Base-by-base conservation (phyloP, 2,797 vertebrate genomes). In the Odontamblyopus lacepedii region DNA sequence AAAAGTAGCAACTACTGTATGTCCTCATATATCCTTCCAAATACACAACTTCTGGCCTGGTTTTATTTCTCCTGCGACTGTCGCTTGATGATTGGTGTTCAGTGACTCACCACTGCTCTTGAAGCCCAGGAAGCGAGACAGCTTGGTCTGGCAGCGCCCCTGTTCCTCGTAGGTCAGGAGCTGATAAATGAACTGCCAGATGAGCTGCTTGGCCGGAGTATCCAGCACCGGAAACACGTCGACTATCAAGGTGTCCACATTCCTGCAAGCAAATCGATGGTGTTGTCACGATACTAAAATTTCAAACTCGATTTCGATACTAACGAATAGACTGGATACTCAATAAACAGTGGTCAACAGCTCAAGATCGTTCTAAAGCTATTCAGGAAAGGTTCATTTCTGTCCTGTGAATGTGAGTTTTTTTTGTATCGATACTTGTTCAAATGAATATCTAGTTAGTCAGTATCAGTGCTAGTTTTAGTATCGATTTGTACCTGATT, bases 131-230 rank as follows among this genome's bases (percentile, higher is more conserved):
- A 99, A 99, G 76, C 97, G 95, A 0, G 96, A 95, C 44, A 99
- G 96, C 90, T 99, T 99, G 93, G 93, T 95, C 91, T 96, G 97
- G 85, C 97, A 99, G 75, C 96, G 96, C 59, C 98, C 97, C 85
- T 99, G 98, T 81, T 99, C 98, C 81, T 99, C 97, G 0, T 98
- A 98, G 0, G 96, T 99, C 90, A 99, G 90, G 86, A 99, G 93
- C 93, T 99, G 98, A 93, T 98, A 98, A 87, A 99, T 91, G 85
- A 99, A 99, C 90, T 98, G 97, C 98, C 98, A 99, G 77, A 99
- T 96, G 83, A 98, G 93, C 90, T 99, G 98, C 89, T 98, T 99
- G 93, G 96, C 96, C 0, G 98, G 97, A 3, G 97, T 98, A 90
- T 99, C 97, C 92, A 99, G 89, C 87, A 99, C 95, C 0, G 97